Evolutionary conservation across 2,113 vertebrate genomes (phyloP), one percentile per base, ranked within the genome.

Genomic region (Erythrolamprus reginae): DNA sequence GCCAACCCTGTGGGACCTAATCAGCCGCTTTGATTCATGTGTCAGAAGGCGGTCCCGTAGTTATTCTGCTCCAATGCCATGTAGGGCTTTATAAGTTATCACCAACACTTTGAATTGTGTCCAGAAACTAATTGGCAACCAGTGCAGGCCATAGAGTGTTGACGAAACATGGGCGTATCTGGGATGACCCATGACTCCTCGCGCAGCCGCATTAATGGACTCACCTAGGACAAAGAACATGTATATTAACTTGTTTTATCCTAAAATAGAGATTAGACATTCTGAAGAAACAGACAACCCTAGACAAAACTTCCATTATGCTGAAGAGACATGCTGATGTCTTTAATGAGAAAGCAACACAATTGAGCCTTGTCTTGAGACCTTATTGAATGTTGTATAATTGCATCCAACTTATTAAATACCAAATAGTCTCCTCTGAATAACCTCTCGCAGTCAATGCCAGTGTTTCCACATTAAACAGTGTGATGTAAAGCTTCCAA

Each of bases 331-430:
- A 12, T 19, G 92, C 89, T 82, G 55, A 90, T 93, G 92, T 89
- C 93, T 92, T 92, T 94, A 95, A 94, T 91, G 92, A 95, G 95
- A 94, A 94, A 89, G 91, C 86, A 91, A 92, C 95, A 93, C 91
- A 95, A 95, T 91, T 86, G 50, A 94, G 93, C 94, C 93, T 94
- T 95, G 92, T 91, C 95, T 91, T 95, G 86, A 92, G 92, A 89
- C 83, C 89, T 96, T 93, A 96, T 93, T 93, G 94, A 95, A 88
- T 91, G 87, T 88, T 94, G 89, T 85, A 92, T 90, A 94, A 96
- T 95, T 96, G 94, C 93, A 93, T 91, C 93, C 92, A 92, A 95
- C 95, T 96, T 95, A 95, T 94, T 94, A 95, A 96, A 94, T 87
- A 94, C 94, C 82, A 83, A 87, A 92, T 93, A 95, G 93, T 95